A percentile compares a stretch with the other conserved stretches of the same genome.
Evolutionary conservation across 2,113 vertebrate genomes (phyloP).

Genomic region (Eptesicus fuscus): DNA sequence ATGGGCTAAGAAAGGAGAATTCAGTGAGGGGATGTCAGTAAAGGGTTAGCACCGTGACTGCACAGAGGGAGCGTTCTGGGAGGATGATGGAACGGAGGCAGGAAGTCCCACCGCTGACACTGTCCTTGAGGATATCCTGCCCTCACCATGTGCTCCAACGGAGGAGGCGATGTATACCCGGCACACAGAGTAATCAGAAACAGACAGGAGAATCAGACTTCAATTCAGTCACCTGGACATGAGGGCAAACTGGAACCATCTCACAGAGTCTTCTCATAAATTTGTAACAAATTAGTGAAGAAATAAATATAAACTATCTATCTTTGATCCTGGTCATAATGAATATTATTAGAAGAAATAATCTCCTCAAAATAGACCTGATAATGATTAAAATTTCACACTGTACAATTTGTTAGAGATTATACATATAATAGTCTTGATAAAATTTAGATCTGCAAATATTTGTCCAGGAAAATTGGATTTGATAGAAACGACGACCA

Average conservation of each 20-base stretch:
- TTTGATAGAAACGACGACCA: slow-evolving; percentile 57
- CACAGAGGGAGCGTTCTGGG: neutral
- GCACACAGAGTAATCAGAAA: neutral
- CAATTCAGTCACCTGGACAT: neutral
- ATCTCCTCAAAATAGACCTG: slow-evolving; percentile 47
- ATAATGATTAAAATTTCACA: slow-evolving; percentile 49
- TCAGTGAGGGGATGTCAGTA: neutral
- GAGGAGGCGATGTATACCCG: neutral
- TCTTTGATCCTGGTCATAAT: slow-evolving; percentile 24
- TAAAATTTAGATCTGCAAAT: slow-evolving; percentile 71
- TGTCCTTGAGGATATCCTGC: neutral
- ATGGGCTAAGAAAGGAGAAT: neutral
- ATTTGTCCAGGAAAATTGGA: slow-evolving; percentile 73
- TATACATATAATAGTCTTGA: slow-evolving; percentile 38
- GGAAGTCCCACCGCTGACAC: accelerated
- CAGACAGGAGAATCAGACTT: neutral
- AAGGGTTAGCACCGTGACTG: neutral
- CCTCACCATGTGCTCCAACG: accelerated
- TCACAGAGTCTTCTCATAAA: neutral
- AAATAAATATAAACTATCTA: slow-evolving; percentile 49
- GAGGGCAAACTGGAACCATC: neutral
- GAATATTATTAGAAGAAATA: slow-evolving; percentile 48
- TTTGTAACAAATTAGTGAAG: slow-evolving; percentile 31
- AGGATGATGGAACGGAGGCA: neutral
- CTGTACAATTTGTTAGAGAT: neutral